A percentile compares a stretch with the other conserved stretches of the same genome.
Evolutionary conservation across 2,888 invertebrate species (phyloP).

Genomic region (Caenorhabditis doughertyi): DNA sequence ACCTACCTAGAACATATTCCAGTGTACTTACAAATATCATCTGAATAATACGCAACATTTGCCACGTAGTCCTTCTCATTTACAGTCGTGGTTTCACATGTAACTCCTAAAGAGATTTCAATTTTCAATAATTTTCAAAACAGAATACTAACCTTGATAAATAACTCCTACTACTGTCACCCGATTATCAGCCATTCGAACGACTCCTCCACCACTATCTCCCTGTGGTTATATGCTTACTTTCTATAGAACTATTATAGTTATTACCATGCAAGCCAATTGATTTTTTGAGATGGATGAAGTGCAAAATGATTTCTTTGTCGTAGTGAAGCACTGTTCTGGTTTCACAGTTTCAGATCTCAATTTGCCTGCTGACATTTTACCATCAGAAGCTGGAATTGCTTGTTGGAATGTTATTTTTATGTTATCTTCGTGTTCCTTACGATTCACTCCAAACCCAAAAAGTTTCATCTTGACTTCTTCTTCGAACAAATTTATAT

Average conservation of each 20-base stretch:
- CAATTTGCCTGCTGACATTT: constrained; percentile 11
- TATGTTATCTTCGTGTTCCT: not conserved
- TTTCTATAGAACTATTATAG: not conserved
- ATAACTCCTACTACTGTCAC: constrained; percentile 40
- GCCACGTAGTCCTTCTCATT: constrained; percentile 30
- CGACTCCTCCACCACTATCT: constrained; percentile 45
- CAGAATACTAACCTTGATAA: constrained; percentile 6
- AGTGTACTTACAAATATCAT: constrained; percentile 43
- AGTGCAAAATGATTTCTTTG: constrained; percentile 21
- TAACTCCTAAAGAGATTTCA: no score
- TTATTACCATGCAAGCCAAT: constrained; percentile 35
- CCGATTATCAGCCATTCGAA: constrained; percentile 12
- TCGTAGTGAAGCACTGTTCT: constrained; percentile 12
- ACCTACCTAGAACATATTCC: constrained; percentile 38
- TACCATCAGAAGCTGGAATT: constrained; percentile 20
- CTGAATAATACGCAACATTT: constrained; percentile 21
- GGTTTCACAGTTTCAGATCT: constrained; percentile 41
- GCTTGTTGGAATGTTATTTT: not conserved
- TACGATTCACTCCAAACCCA: constrained; percentile 52
- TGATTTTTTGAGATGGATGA: constrained; percentile 25
- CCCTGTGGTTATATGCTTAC: not conserved
- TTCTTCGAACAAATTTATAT: not conserved
- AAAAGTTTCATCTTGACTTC: constrained; percentile 20
- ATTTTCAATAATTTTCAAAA: no score
- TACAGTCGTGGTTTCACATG: not conserved